Base-by-base conservation (phyloP, 2,113 vertebrate genomes). In the Callipepla californica region DNA sequence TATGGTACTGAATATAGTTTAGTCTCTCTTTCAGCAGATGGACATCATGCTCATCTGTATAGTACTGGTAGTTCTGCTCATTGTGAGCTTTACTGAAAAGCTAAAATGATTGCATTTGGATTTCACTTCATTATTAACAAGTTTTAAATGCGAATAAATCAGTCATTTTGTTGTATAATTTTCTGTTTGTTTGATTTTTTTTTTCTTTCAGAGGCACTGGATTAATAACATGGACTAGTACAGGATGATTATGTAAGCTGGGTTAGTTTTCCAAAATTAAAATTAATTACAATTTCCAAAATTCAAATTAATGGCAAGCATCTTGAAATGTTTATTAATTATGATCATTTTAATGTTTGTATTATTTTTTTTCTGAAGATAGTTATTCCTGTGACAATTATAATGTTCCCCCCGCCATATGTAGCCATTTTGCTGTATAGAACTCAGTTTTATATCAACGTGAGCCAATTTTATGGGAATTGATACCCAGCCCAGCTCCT, bases 321-420 rank as follows among this genome's bases (percentile, higher is more conserved):
- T 96, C 89, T 97, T 97, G 94, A 94, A 97, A 88, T 89, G 28
- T 92, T 96, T 97, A 95, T 89, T 97, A 95, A 77, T 94, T 91
- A 53, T 47, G 85, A 75, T 61, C 84, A 91, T 82, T 97, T 95
- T 36, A 34, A 89, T 92, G 79, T 85, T 91, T 95, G 79, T 87
- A 63, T 48, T 62, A 40, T 47, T 85, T 74, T 36, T 82, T 82
- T 67, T 79, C 77, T 90, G 65, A 87, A 95, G 73, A 87, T 92
- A 90, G 68, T 78, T 95, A 91, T 89, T 96, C 85, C 73, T 93
- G 89, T 23, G 59, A 42, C 40, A 77, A 77, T 90, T 75, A n/a
- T 1, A 78, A 4, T 20, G 26, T 65, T 68, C 44, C 26, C 76
- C 12, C 44, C 59, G 70, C 48, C 65, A 90, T 40, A 69, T 75